Percentiles rank a stretch among this genome's conserved stretches.
phyloP scores from a whole-genome alignment of 2,888 invertebrate genomes.

The Eilema sororculum region DNA sequence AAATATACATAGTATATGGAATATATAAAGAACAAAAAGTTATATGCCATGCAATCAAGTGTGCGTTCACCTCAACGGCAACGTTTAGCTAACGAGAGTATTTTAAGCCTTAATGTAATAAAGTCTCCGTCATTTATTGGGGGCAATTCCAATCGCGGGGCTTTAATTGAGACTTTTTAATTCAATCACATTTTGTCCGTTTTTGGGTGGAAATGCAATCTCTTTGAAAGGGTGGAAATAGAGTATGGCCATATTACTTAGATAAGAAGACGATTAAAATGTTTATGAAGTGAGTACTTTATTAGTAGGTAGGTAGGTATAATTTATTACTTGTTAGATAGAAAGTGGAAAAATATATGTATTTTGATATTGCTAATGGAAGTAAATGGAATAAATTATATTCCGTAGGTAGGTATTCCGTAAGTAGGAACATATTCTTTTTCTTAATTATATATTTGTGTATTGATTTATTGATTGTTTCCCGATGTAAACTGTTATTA shows the following conservation, averaged over 20 bases:
- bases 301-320: not conserved
- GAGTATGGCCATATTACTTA: not conserved
- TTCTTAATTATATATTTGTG: too few species aligned
- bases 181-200: constrained; percentile 16
- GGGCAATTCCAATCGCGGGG: constrained; percentile 17
- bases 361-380: too few species aligned
- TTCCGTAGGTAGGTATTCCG: too few species aligned
- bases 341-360: too few species aligned
- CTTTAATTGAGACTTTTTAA: constrained; percentile 18
- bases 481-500: too few species aligned
- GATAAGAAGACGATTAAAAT: not conserved
- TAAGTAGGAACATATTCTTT: too few species aligned
- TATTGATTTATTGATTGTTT: too few species aligned
- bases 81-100: constrained; percentile 16
- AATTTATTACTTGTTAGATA: not conserved
- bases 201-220: not conserved
- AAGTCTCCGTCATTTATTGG: constrained; percentile 18
- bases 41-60: not conserved
- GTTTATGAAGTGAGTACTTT: not conserved
- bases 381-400: too few species aligned
- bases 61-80: constrained; percentile 5
- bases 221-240: not conserved
- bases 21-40: not conserved
- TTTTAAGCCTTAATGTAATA: constrained; percentile 21
- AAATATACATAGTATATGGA: too few species aligned